phyloP scores from a whole-genome alignment of 1,140 invertebrate species.

The Piezodorus guildinii region DNA sequence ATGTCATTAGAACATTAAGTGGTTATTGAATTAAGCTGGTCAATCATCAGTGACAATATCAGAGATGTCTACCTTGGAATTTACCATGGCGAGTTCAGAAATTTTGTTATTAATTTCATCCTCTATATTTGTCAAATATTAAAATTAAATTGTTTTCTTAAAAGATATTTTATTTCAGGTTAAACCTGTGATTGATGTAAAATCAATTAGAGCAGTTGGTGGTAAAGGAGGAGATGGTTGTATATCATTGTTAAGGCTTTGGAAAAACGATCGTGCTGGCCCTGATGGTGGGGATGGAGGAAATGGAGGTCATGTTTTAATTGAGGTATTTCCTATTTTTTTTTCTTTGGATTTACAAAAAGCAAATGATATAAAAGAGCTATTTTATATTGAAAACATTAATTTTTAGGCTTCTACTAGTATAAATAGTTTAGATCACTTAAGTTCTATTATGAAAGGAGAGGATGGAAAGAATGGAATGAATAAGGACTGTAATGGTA shows the following conservation, averaged over 20 bases:
- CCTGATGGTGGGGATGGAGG: conserved; percentile 96
- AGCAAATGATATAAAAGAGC: background rate
- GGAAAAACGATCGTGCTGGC: conserved; percentile 73
- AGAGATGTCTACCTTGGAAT: too few relatives aligned
- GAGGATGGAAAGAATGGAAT: conserved; percentile 58
- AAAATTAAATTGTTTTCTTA: too few relatives aligned
- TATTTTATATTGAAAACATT: conserved; percentile 1
- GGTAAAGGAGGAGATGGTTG: conserved; percentile 88
- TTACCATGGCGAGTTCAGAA: too few relatives aligned
- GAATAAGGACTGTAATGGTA: conserved; percentile 70
- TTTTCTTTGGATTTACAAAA: background rate
- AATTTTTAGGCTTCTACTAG: conserved; percentile 43
- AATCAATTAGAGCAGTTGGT: conserved; percentile 42
- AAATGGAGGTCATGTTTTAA: conserved; percentile 91
- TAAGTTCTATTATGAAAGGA: conserved; percentile 48
- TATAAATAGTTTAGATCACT: conserved; percentile 60
- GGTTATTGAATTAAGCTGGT: too few relatives aligned
- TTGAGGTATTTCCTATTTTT: conserved; percentile 45
- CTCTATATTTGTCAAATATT: too few relatives aligned
- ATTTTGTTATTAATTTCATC: too few relatives aligned
- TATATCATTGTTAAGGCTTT: conserved; percentile 71
- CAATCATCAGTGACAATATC: too few relatives aligned
- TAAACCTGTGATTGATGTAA: conserved; percentile 50
- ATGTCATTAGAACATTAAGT: too few relatives aligned
- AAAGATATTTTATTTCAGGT: background rate